Evolutionary conservation across 2,888 invertebrate species (phyloP), one percentile per base, ranked within the genome.

Genomic region (Lasioglossum villosulum): DNA sequence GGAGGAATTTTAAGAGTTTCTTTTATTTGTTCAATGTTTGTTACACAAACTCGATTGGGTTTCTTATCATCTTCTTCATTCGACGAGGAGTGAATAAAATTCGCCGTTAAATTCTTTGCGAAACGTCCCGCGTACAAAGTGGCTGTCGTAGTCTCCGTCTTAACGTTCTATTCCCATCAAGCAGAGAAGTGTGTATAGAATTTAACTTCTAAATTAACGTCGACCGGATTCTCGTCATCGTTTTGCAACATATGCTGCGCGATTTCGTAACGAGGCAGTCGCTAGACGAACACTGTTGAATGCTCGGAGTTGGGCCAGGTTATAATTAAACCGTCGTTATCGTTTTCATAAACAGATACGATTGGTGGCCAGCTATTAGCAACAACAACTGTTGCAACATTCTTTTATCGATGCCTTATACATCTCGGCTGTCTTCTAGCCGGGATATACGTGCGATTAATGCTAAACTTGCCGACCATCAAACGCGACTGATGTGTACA

Each of bases 321-420:
- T 70, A 70, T 70, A 70, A 70, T 70, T 37, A 70, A 37, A 19
- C 23, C 37, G 23, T 30, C 10, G 37, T 68, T 70, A 70, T 70
- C 68, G 68, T 19, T 37, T 37, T 34, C 68, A n/a, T 37, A n/a
- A 39, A 39, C 39, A 68, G 66, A 68, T 68, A 68, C 4, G 34
- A 68, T 68, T 68, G n/a, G 8, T 1, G 19, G 23, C 66, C 19
- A 16, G 34, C 34, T 37, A 34, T 68, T 68, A 34, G 23, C 66
- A 68, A 23, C 59, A 63, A 63, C 63, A 30, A 16, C 30, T 10
- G 34, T 70, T 70, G 68, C 37, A 70, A 37, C 23, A 70, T 23
- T 39, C 12, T 70, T 70, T 14, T 12, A 12, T n/a, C 39, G 39
- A 70, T 12, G 68, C 1, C 10, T 19, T 19, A n/a, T 37, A 8